Conservation (phyloP, 2,113 vertebrate genomes). For the Phalacrocorax aristotelis region DNA sequence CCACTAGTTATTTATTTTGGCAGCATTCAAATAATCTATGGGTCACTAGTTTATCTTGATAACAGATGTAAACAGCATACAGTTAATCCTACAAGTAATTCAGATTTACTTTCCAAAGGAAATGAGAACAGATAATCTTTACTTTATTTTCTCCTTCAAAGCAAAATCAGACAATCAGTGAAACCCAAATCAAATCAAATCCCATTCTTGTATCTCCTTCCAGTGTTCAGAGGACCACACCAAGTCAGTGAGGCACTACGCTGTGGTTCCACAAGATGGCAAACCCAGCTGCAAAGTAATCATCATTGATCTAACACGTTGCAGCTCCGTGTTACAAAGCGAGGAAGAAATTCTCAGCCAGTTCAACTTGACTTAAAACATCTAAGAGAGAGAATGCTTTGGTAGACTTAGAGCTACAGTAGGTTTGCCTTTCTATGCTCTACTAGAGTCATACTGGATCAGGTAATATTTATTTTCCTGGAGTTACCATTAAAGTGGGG, state of each 20-base stretch:
- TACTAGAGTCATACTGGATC: not conserved
- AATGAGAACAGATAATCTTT: not conserved
- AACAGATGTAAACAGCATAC: not conserved
- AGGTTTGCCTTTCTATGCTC: not conserved
- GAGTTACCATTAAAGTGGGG: not conserved
- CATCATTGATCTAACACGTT: not conserved
- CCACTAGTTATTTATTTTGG: not conserved
- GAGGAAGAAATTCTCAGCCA: not conserved
- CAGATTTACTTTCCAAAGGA: not conserved
- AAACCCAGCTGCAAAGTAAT: not conserved
- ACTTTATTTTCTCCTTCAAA: not conserved
- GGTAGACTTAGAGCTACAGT: not conserved
- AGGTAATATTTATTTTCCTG: not conserved
- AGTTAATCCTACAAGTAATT: not conserved
- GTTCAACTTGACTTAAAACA: not conserved
- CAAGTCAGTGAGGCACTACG: not conserved
- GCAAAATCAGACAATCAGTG: not conserved
- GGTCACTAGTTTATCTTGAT: not conserved
- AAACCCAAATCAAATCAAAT: slow-evolving; percentile 14
- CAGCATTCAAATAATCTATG: not conserved
- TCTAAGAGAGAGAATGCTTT: not conserved
- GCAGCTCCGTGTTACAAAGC: not conserved
- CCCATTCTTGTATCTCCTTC: not conserved
- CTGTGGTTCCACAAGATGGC: not conserved
- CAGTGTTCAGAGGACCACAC: not conserved